phyloP scores from a whole-genome alignment of 2,888 invertebrate species.

The Drosophila bunnanda region DNA sequence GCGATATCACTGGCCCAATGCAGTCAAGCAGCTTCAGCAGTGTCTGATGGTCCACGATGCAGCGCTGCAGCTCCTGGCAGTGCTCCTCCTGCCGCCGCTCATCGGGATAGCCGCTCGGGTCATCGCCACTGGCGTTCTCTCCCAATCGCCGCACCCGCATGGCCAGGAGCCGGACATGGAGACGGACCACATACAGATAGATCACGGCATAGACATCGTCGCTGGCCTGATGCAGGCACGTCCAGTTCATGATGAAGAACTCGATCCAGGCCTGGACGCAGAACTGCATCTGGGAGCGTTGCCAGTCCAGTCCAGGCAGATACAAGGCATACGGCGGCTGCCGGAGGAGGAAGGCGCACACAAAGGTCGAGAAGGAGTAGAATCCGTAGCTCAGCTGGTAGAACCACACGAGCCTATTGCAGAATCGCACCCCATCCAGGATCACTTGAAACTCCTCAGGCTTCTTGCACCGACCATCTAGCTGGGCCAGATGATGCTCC shows the following conservation, averaged over 20 bases:
- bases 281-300: conserved; percentile 51
- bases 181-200: conserved; percentile 51
- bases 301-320: conserved; percentile 59
- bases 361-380: conserved; percentile 46
- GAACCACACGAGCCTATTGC: conserved; percentile 56
- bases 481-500: conserved; percentile 39
- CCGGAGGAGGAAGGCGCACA: conserved; percentile 40
- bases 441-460: conserved; percentile 47
- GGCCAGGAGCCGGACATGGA: conserved; percentile 48
- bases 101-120: not conserved
- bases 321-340: conserved; percentile 56
- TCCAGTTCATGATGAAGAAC: conserved; percentile 45
- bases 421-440: conserved; percentile 30
- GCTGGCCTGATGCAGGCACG: conserved; percentile 49
- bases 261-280: conserved; percentile 46
- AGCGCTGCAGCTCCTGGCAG: conserved; percentile 44
- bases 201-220: conserved; percentile 58
- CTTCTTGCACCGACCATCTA: conserved; percentile 55
- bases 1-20: conserved; percentile 56
- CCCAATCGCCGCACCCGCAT: conserved; percentile 44
- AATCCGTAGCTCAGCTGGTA: conserved; percentile 49
- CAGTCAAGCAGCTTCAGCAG: conserved; percentile 39
- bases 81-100: conserved; percentile 25
- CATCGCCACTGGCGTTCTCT: not conserved
- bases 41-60: conserved; percentile 57